Base-by-base conservation (phyloP, 2,888 invertebrate species). In the Dynastes grantii region DNA sequence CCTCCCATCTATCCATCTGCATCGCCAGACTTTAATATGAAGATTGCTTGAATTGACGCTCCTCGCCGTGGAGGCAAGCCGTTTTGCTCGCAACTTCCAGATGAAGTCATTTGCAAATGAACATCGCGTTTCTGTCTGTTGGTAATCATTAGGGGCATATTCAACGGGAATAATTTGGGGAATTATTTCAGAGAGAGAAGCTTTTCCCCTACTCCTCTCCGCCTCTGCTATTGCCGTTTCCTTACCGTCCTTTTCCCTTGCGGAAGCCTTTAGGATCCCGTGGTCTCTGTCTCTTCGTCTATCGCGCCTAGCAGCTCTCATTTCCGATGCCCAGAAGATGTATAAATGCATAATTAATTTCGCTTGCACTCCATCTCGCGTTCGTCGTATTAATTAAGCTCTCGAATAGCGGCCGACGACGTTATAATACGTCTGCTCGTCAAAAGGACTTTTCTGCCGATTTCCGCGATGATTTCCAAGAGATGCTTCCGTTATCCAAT, bases 91-190 rank as follows among this genome's bases (percentile, higher is more conserved):
- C 80, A 78, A 58, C 55, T 58, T 22, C 55, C 22, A 22, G 86
- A 87, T 87, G 87, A 88, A 88, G 87, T 88, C 87, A 88, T 88
- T 88, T 88, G 88, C 88, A 88, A 88, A 88, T 88, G 88, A 88
- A 88, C 88, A 88, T 87, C 86, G 86, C 85, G 85, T 86, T 86
- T 79, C 85, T 79, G 85, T 85, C 86, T 86, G 73, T 73, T 73
- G 86, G 86, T 85, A 87, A 87, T 88, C 88, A 88, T 88, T 87
- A 87, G 87, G 87, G 87, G 87, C 88, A 88, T 88, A 88, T 88
- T 88, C 88, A 87, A 85, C 83, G 86, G 86, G 87, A 87, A 88
- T 88, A 87, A 88, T 88, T 88, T 86, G 86, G 81, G 85, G 85
- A 87, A 87, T 88, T 87, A 87, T 88, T 87, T 87, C 85, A 83